A percentile compares a stretch with the other conserved stretches of the same genome.
phyloP scores from a whole-genome alignment of 2,797 vertebrate species.

The Hoplostethus mediterraneus region DNA sequence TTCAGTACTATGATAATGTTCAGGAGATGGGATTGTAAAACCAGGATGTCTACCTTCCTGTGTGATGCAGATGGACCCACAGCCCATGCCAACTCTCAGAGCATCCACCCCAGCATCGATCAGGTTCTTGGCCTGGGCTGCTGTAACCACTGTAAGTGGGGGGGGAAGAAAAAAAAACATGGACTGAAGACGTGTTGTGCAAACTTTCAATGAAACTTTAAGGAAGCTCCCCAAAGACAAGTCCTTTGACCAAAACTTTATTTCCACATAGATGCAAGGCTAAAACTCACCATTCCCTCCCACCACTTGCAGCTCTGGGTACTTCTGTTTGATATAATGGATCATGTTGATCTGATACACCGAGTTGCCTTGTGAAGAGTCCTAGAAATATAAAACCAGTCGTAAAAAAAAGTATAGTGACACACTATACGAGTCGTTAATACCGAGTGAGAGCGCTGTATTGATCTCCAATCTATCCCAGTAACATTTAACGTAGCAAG shows the following conservation, averaged over 20 bases:
- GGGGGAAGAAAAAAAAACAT: neutral
- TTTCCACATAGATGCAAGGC: neutral
- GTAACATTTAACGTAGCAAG: no score
- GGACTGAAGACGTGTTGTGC: fast-evolving
- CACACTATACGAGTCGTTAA: no score
- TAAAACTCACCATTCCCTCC: constrained; percentile 92
- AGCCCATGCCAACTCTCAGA: constrained; percentile 94
- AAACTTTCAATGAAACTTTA: neutral
- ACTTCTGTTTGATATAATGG: constrained; percentile 91
- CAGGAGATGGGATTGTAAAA: neutral
- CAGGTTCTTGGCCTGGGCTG: constrained; percentile 94
- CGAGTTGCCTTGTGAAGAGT: constrained; percentile 94
- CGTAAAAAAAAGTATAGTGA: neutral
- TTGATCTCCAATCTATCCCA: no score
- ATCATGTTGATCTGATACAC: constrained; percentile 95
- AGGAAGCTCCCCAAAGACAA: neutral
- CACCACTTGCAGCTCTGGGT: constrained; percentile 89
- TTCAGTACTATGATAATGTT: neutral
- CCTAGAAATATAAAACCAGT: constrained; percentile 74
- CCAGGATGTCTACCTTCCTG: constrained; percentile 88
- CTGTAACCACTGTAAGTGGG: constrained; percentile 88
- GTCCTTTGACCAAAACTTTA: neutral
- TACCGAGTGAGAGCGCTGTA: no score
- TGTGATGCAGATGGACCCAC: constrained; percentile 95
- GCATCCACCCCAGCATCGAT: constrained; percentile 93